A percentile compares a stretch with the other conserved stretches of the same genome.
Conservation (phyloP, 2,888 invertebrate species). For the Eristalis intricaria region DNA sequence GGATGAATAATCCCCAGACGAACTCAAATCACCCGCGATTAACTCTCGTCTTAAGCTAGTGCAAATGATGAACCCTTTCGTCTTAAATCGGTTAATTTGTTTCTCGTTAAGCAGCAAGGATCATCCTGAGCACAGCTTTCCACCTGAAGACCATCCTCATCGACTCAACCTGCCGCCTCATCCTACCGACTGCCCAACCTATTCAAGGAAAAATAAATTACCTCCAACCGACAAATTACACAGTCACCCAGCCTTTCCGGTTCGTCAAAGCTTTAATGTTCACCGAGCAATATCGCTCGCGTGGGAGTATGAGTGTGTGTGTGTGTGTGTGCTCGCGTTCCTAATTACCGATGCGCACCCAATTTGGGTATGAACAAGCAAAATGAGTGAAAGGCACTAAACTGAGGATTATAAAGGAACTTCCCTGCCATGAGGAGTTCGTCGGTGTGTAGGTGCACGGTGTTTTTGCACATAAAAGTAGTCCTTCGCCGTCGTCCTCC, state of each 20-base stretch:
- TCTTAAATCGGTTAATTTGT: conserved; percentile 63
- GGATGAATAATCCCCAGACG: conserved; percentile 33
- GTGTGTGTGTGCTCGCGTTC: neutral
- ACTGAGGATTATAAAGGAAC: conserved; percentile 43
- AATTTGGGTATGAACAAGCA: conserved; percentile 24
- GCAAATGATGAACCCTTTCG: conserved; percentile 24
- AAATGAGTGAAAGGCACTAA: conserved; percentile 15
- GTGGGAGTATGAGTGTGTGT: conserved; percentile 1
- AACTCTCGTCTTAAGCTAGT: conserved; percentile 19
- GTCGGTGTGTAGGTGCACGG: conserved; percentile 10
- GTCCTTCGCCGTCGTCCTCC: neutral
- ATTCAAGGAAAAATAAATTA: conserved; percentile 37
- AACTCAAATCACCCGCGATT: conserved; percentile 38
- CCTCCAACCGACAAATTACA: conserved; percentile 46
- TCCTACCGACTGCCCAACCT: neutral
- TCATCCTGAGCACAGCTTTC: neutral
- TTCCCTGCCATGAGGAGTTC: neutral
- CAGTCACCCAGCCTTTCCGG: conserved; percentile 13
- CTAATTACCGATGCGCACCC: conserved; percentile 63
- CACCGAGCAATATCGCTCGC: conserved; percentile 36
- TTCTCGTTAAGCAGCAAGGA: conserved; percentile 48
- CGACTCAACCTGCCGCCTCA: neutral
- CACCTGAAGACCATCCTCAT: neutral
- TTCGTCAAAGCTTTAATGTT: conserved; percentile 37
- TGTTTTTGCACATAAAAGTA: neutral